Conservation (phyloP, 2,113 vertebrate genomes). For the Centropristis striata region DNA sequence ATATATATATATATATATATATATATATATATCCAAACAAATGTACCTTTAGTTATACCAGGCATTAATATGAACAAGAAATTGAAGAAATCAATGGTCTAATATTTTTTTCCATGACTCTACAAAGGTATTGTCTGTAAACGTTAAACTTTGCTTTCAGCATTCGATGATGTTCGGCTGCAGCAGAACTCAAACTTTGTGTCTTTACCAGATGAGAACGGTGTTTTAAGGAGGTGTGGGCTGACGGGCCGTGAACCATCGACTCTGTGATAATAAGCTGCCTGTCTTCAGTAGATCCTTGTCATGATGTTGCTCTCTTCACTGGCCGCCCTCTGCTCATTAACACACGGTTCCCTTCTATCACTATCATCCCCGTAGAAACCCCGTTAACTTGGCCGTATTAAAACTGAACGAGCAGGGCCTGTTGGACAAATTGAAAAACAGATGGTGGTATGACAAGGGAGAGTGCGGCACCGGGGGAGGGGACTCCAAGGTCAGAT, state of each 20-base stretch:
- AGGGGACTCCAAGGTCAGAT: constrained; percentile 99
- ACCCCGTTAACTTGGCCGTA: constrained; percentile 99
- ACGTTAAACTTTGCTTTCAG: too few species aligned
- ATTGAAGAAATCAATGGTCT: too few species aligned
- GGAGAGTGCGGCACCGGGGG: constrained; percentile 99
- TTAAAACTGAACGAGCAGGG: constrained; percentile 99
- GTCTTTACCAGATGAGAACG: not conserved
- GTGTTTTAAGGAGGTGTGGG: constrained; percentile 14
- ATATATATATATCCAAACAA: too few species aligned
- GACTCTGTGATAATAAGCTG: not conserved
- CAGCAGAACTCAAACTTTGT: too few species aligned
- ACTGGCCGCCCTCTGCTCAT: constrained; percentile 43
- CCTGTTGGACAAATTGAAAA: constrained; percentile 99
- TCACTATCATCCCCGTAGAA: constrained; percentile 91
- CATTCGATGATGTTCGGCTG: too few species aligned
- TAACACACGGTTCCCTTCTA: constrained; percentile 69
- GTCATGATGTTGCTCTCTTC: constrained; percentile 51
- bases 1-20: too few species aligned
- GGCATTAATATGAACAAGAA: too few species aligned
- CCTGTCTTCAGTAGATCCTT: constrained; percentile 20
- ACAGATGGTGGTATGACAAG: constrained; percentile 99
- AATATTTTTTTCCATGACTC: too few species aligned
- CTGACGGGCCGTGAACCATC: constrained; percentile 18
- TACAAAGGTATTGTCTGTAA: too few species aligned
- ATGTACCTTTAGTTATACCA: too few species aligned